Evolutionary conservation across 1,140 invertebrate genomes (phyloP).

Genomic region (Polypedilum pembai): DNA sequence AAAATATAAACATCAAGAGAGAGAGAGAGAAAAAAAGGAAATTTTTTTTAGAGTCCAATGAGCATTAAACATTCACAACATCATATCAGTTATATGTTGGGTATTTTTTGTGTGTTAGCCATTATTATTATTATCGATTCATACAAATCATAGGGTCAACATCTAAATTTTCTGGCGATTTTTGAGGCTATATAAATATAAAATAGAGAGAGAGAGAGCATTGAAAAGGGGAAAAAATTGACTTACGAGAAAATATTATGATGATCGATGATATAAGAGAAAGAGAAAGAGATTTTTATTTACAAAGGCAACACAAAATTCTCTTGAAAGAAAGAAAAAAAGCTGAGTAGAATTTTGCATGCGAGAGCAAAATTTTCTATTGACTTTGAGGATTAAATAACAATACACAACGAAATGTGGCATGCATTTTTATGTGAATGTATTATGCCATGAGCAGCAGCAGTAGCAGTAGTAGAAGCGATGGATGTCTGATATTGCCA

Average conservation of each 20-base stretch:
- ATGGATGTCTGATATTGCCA: too few relatives aligned
- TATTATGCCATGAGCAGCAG: too few relatives aligned
- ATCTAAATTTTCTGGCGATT: not conserved
- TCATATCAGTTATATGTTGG: constrained; percentile 5
- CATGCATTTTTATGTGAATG: too few relatives aligned
- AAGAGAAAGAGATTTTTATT: not conserved
- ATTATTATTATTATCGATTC: constrained; percentile 9
- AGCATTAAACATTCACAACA: constrained; percentile 13
- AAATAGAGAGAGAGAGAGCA: not conserved
- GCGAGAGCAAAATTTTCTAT: too few relatives aligned
- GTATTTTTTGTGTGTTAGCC: not conserved
- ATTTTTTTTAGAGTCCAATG: not conserved
- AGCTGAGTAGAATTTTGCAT: too few relatives aligned
- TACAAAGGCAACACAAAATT: too few relatives aligned
- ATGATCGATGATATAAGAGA: not conserved
- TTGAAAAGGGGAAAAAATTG: not conserved
- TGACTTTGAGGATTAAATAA: too few relatives aligned
- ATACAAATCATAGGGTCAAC: not conserved
- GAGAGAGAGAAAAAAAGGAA: too few relatives aligned
- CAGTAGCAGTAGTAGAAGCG: too few relatives aligned
- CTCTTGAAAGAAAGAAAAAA: too few relatives aligned
- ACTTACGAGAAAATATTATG: not conserved
- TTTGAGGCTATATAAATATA: not conserved
- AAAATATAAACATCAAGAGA: too few relatives aligned
- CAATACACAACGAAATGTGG: too few relatives aligned